A percentile compares a stretch with the other conserved stretches of the same genome.
Conservation (phyloP, 2,113 vertebrate species). For the Thunnus thynnus region DNA sequence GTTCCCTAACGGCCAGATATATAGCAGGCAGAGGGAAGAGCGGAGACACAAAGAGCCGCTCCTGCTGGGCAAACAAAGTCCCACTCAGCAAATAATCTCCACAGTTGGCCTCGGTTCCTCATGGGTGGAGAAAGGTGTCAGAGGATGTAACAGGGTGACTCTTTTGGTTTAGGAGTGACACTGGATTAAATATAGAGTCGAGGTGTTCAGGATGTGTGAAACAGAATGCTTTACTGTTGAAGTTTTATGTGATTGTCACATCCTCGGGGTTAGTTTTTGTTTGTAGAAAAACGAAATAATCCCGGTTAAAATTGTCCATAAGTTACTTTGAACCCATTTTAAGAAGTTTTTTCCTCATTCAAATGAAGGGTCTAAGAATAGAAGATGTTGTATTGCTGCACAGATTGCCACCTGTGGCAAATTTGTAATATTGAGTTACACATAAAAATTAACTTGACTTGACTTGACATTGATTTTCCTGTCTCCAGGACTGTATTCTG, state of each 20-base stretch:
- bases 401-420: too few species aligned
- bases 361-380: too few species aligned
- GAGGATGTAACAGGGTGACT: slow-evolving; percentile 1
- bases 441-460: too few species aligned
- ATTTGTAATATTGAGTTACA: too few species aligned
- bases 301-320: too few species aligned
- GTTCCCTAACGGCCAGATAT: slow-evolving; percentile 51
- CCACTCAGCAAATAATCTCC: slow-evolving; percentile 60
- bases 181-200: slow-evolving; percentile 16
- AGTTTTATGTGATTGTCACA: not conserved
- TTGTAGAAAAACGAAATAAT: not conserved
- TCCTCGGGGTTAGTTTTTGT: not conserved
- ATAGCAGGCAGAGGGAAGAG: slow-evolving; percentile 45
- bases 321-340: too few species aligned
- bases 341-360: too few species aligned
- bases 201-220: not conserved
- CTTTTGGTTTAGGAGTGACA: slow-evolving; percentile 14
- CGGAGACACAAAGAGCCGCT: slow-evolving; percentile 51
- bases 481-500: too few species aligned
- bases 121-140: slow-evolving; percentile 30
- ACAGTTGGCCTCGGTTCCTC: slow-evolving; percentile 40
- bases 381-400: too few species aligned
- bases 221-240: not conserved
- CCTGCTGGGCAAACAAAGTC: slow-evolving; percentile 38
- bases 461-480: too few species aligned